Evolutionary conservation across 2,113 vertebrate species (phyloP), one percentile per base, ranked within the genome.

Genomic region (Chaetura pelagica): DNA sequence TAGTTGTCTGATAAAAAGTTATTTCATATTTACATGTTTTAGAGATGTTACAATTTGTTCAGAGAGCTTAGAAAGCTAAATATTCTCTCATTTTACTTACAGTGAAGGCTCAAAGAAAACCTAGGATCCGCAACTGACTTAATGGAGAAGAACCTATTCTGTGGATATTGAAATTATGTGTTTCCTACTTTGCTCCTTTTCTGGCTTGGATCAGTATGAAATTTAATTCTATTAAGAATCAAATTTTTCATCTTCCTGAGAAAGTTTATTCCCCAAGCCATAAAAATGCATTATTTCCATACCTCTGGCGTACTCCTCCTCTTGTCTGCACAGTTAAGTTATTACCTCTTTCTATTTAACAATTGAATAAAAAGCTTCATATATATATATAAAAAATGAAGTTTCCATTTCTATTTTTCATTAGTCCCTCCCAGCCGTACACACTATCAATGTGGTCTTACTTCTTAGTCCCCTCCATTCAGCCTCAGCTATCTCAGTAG

Each of bases 311-410:
- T 67, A n/a, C 15, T 91, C 22, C 34, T 80, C 57, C 49, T 88
- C 71, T 93, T 52, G 66, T 69, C 91, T 91, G 69, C 64, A 93
- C 86, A 68, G 12, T 96, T 97, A 97, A 97, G 91, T 97, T 97
- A 97, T 97, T 97, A 27, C 57, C 66, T 93, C 95, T 82, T 94
- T 78, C 84, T 94, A 97, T 97, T 97, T 96, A 97, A 97, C 51
- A 95, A 81, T 14, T 92, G 35, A 97, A 97, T 96, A 90, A 97
- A 96, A 92, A 75, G 2, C 86, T 92, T 97, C 52, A 88, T 72
- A 68, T 22, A 49, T 23, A 88, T 72, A 68, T 22, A 49, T 23
- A 49, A 49, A 80, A 89, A 66, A 63, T 49, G 32, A 40, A 7
- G 52, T 69, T 74, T 92, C 58, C 0, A 2, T 63, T 86, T 88